Percentiles rank a stretch among this genome's conserved stretches.
Conservation (phyloP, 2,797 vertebrate species). For the Sphenopsis melanotis region DNA sequence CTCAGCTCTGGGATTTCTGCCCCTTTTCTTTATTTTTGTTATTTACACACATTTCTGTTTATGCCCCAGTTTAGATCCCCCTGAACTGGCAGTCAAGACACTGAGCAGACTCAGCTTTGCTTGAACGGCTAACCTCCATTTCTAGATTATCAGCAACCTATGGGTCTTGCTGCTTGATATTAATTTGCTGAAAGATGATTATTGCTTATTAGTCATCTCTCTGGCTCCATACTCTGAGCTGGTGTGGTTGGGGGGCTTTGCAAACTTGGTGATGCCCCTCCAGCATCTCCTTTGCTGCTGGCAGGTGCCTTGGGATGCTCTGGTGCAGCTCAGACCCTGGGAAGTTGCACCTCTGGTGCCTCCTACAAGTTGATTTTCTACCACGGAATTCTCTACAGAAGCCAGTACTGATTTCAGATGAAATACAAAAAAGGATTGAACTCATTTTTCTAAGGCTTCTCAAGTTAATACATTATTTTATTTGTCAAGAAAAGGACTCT, state of each 20-base stretch:
- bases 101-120: neutral
- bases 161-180: neutral
- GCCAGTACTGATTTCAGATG: neutral
- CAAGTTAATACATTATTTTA: neutral
- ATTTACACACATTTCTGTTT: neutral
- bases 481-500: neutral
- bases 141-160: neutral
- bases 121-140: neutral
- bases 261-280: neutral
- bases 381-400: neutral
- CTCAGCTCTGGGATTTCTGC: neutral
- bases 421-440: neutral
- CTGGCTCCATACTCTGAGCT: neutral
- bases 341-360: neutral
- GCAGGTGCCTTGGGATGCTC: neutral
- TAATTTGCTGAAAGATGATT: neutral
- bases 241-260: neutral
- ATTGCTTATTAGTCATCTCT: neutral
- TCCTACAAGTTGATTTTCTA: neutral
- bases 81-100: neutral
- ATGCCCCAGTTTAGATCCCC: neutral
- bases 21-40: neutral
- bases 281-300: neutral
- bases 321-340: fast-evolving
- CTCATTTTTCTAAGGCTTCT: neutral